Conservation (phyloP, 2,888 invertebrate genomes). For the Quadriops clusia region DNA sequence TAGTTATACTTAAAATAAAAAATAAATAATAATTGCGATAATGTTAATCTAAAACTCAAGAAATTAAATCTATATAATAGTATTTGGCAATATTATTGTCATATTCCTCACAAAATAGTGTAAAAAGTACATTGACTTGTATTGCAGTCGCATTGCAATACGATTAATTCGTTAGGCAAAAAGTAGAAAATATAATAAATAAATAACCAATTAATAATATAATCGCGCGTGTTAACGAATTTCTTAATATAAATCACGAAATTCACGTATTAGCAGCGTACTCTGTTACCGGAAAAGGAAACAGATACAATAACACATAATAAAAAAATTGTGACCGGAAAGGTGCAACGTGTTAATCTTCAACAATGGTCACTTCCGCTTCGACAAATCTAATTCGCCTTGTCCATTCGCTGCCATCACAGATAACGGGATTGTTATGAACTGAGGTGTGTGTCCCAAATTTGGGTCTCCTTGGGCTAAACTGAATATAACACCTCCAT, state of each 20-base stretch:
- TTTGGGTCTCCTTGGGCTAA: conserved; percentile 30
- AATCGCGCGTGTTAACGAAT: conserved; percentile 3
- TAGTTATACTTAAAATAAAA: no score
- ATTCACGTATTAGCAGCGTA: conserved; percentile 13
- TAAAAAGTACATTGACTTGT: no score
- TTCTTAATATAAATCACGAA: conserved; percentile 13
- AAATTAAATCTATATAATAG: no score
- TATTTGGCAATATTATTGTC: conserved; percentile 14
- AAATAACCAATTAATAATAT: background rate
- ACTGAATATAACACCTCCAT: conserved; percentile 37
- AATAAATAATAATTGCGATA: no score
- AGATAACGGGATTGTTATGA: conserved; percentile 59
- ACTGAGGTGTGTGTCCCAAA: conserved; percentile 42
- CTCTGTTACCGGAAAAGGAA: conserved; percentile 14
- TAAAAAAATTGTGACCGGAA: conserved; percentile 12
- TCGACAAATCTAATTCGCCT: conserved; percentile 21
- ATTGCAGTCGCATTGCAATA: no score
- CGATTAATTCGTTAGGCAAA: no score
- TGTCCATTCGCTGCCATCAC: conserved; percentile 41
- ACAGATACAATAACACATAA: conserved; percentile 6
- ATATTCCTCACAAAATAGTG: no score
- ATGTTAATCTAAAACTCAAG: no score
- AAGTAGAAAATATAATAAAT: background rate
- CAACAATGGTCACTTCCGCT: conserved; percentile 21
- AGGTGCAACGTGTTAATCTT: conserved; percentile 17